Evolutionary conservation across 35 echinoderm and acorn worm genomes (phyloP).

Genomic region (Heliocidaris erythrogramma): DNA sequence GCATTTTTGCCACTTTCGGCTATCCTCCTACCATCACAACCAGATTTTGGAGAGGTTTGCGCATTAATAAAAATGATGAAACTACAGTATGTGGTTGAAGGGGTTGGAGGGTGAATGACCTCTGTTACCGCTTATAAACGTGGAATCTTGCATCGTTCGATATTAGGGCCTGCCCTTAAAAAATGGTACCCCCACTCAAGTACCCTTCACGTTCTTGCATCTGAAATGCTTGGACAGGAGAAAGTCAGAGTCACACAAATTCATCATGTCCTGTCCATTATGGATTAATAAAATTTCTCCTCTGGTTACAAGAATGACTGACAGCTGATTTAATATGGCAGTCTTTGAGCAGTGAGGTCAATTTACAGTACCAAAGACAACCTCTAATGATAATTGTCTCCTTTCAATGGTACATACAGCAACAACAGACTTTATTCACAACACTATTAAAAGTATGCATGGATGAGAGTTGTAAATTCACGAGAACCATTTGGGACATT

Average conservation of each 20-base stretch:
- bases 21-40: background rate
- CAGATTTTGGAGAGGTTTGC: conserved; percentile 4
- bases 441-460: background rate
- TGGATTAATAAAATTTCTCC: conserved; percentile 19
- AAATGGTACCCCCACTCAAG: background rate
- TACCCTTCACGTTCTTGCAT: conserved; percentile 11
- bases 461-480: background rate
- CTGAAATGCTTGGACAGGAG: background rate
- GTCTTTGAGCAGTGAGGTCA: background rate
- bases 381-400: background rate
- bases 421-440: background rate
- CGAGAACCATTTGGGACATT: background rate
- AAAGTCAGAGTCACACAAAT: background rate
- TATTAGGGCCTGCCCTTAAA: conserved; percentile 6
- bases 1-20: background rate
- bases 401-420: background rate
- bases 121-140: background rate
- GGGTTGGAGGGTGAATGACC: conserved; percentile 37
- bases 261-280: conserved; percentile 22
- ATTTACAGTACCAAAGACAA: background rate
- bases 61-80: conserved; percentile 13
- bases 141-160: background rate
- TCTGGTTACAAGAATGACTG: conserved; percentile 2
- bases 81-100: background rate
- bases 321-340: conserved; percentile 39